Percentiles rank a stretch among this genome's conserved stretches.
These are phyloP conservation scores for Gymnocheta viridis DNA, from an alignment of 2,888 invertebrate species.

Conservation along the genomic window DNA sequence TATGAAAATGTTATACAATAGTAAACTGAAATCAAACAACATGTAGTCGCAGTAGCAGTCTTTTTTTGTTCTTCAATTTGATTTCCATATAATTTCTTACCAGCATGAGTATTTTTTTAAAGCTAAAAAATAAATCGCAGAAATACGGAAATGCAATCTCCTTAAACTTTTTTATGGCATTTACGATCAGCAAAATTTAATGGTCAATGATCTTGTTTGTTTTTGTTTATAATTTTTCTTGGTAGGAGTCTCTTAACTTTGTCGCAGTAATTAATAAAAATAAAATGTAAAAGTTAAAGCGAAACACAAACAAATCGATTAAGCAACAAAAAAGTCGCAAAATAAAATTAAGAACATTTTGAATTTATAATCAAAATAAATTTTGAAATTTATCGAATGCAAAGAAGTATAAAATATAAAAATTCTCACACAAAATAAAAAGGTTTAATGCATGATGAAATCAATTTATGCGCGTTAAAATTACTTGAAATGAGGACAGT, in stretches of 20 bases:
- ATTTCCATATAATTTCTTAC: background rate
- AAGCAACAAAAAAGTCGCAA: slow-evolving; percentile 19
- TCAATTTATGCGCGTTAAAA: background rate
- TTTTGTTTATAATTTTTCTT: slow-evolving; percentile 29
- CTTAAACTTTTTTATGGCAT: background rate
- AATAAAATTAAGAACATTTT: slow-evolving; percentile 4
- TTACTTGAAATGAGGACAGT: background rate
- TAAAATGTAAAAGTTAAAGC: slow-evolving; percentile 10
- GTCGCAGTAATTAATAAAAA: slow-evolving; percentile 27
- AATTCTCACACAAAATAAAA: slow-evolving; percentile 50
- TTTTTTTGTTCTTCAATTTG: too few relatives aligned
- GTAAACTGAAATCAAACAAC: too few relatives aligned
- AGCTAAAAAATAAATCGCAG: background rate
- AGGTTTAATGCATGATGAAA: slow-evolving; percentile 42
- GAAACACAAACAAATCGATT: slow-evolving; percentile 35
- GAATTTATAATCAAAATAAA: slow-evolving; percentile 13
- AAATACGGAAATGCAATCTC: background rate
- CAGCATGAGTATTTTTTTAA: background rate
- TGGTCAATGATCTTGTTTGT: slow-evolving; percentile 46
- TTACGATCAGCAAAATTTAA: slow-evolving; percentile 28
- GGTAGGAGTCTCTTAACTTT: slow-evolving; percentile 1
- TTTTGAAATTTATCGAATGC: slow-evolving; percentile 9
- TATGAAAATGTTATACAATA: too few relatives aligned
- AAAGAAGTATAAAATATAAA: slow-evolving; percentile 2
- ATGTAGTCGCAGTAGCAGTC: too few relatives aligned